Percentiles rank a stretch among this genome's conserved stretches.
phyloP scores from a whole-genome alignment of 1,140 invertebrate species.

The Drosophila kanapiae region DNA sequence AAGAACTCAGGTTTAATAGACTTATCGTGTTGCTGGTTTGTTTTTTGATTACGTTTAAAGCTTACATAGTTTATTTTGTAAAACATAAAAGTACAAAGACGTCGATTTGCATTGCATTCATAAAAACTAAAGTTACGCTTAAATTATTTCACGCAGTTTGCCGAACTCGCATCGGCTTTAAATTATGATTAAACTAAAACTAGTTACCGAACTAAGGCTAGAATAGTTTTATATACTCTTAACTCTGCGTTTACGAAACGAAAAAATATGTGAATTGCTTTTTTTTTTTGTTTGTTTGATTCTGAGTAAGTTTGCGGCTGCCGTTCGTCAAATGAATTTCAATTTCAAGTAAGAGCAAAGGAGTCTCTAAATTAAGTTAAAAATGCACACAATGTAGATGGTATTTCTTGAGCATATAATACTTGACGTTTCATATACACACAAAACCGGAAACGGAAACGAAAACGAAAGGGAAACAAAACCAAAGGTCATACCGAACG shows the following conservation, averaged over 20 bases:
- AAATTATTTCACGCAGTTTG: conserved; percentile 53
- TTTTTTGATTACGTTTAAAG: conserved; percentile 76
- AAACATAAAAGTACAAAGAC: conserved; percentile 70
- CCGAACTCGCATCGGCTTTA: conserved; percentile 43
- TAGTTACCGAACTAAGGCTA: conserved; percentile 63
- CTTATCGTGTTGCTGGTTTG: conserved; percentile 43
- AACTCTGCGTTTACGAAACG: conserved; percentile 46
- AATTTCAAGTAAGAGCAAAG: conserved; percentile 26
- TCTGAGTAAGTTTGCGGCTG: conserved; percentile 64
- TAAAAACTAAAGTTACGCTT: conserved; percentile 68
- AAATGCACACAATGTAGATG: conserved; percentile 65
- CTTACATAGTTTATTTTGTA: conserved; percentile 73
- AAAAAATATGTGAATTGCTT: conserved; percentile 66
- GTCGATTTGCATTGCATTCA: conserved; percentile 42
- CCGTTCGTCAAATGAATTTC: conserved; percentile 41
- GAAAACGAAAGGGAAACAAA: conserved; percentile 28
- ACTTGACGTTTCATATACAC: conserved; percentile 62
- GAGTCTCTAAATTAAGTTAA: conserved; percentile 51
- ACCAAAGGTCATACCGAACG: conserved; percentile 17
- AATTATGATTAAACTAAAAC: conserved; percentile 52
- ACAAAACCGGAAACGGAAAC: conserved; percentile 35
- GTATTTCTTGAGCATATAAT: conserved; percentile 76
- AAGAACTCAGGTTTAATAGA: conserved; percentile 52
- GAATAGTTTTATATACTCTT: conserved; percentile 52
- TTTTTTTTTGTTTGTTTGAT: conserved; percentile 56